Conservation (phyloP, 1,140 invertebrate species). For the Drosophila kikkawai region DNA sequence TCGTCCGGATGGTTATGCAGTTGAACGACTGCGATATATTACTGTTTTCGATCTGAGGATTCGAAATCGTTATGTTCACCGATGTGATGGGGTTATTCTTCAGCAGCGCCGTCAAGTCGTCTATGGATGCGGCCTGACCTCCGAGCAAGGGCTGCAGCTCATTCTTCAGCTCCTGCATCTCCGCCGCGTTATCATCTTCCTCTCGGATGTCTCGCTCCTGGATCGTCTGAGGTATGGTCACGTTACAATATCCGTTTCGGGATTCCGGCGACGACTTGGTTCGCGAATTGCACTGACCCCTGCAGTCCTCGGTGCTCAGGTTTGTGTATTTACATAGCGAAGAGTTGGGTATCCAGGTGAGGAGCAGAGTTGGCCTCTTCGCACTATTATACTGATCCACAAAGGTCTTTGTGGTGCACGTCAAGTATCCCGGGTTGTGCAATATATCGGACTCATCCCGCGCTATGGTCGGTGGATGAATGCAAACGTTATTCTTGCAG, state of each 20-base stretch:
- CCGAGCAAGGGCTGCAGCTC: slow-evolving; percentile 83
- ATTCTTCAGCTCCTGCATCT: slow-evolving; percentile 80
- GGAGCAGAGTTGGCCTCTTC: slow-evolving; percentile 92
- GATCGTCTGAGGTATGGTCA: slow-evolving; percentile 55
- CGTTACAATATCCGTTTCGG: slow-evolving; percentile 49
- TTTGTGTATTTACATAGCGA: slow-evolving; percentile 94
- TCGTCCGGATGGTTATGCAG: slow-evolving; percentile 68
- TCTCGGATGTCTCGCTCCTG: slow-evolving; percentile 41
- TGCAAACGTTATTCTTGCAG: slow-evolving; percentile 97
- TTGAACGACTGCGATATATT: slow-evolving; percentile 79
- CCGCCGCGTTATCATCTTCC: slow-evolving; percentile 64
- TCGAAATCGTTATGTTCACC: slow-evolving; percentile 89
- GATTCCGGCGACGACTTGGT: slow-evolving; percentile 15
- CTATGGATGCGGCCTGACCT: slow-evolving; percentile 84
- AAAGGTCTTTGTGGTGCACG: slow-evolving; percentile 91
- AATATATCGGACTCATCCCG: slow-evolving; percentile 92
- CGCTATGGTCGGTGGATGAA: slow-evolving; percentile 94
- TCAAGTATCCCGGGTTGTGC: slow-evolving; percentile 96
- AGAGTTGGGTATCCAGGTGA: slow-evolving; percentile 97
- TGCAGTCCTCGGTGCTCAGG: slow-evolving; percentile 62
- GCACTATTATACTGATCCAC: slow-evolving; percentile 90
- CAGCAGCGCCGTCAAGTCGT: slow-evolving; percentile 68
- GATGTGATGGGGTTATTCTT: slow-evolving; percentile 87
- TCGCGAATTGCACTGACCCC: slow-evolving; percentile 24
- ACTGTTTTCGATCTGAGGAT: slow-evolving; percentile 88